A percentile compares a stretch with the other conserved stretches of the same genome.
phyloP scores from a whole-genome alignment of 2,113 vertebrate genomes.

The Pongo abelii region DNA sequence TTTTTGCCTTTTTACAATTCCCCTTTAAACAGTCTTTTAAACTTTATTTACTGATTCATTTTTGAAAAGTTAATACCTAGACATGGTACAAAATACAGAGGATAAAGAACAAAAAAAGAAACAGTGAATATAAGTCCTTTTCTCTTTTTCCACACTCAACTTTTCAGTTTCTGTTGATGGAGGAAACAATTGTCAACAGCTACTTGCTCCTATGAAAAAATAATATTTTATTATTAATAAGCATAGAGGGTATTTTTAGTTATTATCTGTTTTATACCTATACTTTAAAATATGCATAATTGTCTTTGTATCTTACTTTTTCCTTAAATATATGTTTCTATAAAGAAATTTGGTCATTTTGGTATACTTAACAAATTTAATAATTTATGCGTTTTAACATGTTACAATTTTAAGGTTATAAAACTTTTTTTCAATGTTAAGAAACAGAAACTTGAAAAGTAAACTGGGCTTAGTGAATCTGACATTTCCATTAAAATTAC shows the following conservation, averaged over 20 bases:
- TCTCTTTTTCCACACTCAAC: neutral
- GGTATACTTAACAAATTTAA: neutral
- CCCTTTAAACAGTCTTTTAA: neutral
- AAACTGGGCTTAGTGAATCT: neutral
- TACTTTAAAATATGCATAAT: neutral
- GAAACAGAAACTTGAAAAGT: neutral
- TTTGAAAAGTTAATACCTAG: neutral
- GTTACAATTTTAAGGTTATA: neutral
- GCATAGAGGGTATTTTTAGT: neutral
- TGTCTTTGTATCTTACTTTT: neutral
- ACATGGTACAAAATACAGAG: neutral
- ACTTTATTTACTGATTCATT: neutral
- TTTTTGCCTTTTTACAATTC: neutral
- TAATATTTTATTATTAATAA: neutral
- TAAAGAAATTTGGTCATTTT: neutral
- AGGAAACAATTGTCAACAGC: neutral
- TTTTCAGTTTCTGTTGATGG: neutral
- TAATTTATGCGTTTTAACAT: neutral
- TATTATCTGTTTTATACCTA: neutral
- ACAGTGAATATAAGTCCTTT: neutral
- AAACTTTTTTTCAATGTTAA: neutral
- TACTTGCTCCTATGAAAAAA: neutral
- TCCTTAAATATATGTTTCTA: neutral
- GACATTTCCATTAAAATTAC: neutral
- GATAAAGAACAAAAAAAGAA: neutral